These are phyloP conservation scores for Drosophila meridionalis DNA, from an alignment of 2,888 invertebrate species.

Conservation along the genomic window DNA sequence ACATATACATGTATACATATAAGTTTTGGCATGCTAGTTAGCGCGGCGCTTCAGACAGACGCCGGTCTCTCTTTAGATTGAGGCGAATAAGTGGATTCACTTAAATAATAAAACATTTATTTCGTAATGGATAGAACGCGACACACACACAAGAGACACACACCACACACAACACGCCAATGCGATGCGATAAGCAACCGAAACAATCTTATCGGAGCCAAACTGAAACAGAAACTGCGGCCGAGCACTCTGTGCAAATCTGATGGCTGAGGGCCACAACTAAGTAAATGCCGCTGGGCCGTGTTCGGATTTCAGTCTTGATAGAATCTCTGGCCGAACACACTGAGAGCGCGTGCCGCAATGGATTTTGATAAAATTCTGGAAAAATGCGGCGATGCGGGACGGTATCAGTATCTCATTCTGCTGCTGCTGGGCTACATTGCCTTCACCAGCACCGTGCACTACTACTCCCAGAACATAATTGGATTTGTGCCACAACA, in stretches of 20 bases:
- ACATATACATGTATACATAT: no score
- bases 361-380: slow-evolving; percentile 86
- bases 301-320: slow-evolving; percentile 50
- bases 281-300: slow-evolving; percentile 4
- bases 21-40: slow-evolving; percentile 12
- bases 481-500: slow-evolving; percentile 86
- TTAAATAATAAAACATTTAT: slow-evolving; percentile 72
- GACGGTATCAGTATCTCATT: slow-evolving; percentile 86
- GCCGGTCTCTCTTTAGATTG: slow-evolving; percentile 62
- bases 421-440: slow-evolving; percentile 86
- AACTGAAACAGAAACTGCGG: slow-evolving; percentile 23
- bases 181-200: slow-evolving; percentile 54
- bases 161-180: slow-evolving; percentile 24
- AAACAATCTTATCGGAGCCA: slow-evolving; percentile 65
- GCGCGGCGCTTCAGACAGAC: slow-evolving; percentile 28
- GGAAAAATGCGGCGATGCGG: slow-evolving; percentile 86
- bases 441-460: slow-evolving; percentile 86
- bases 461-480: slow-evolving; percentile 87
- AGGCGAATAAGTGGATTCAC: slow-evolving; percentile 64
- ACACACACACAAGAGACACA: neutral
- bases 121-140: slow-evolving; percentile 40
- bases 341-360: slow-evolving; percentile 24
- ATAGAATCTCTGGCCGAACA: slow-evolving; percentile 64
- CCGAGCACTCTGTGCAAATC: slow-evolving; percentile 40
- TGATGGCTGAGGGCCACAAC: slow-evolving; percentile 13